Percentiles rank a stretch among this genome's conserved stretches.
These are phyloP conservation scores for Palloptera scutellata DNA, from an alignment of 2,888 invertebrate genomes.

Conservation along the genomic window DNA sequence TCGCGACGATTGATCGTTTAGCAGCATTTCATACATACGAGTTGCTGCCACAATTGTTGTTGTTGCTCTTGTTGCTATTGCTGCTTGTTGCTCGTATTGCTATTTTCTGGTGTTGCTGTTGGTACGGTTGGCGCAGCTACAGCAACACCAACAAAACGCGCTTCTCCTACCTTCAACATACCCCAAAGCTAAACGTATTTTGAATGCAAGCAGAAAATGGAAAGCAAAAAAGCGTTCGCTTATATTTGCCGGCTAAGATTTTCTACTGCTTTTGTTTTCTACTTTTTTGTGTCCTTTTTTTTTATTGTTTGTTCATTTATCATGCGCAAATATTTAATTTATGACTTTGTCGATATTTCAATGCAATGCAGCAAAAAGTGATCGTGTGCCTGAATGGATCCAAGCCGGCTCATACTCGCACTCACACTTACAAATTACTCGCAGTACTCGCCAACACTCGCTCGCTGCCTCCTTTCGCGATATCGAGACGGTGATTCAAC, in stretches of 20 bases:
- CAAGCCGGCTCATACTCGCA: background rate
- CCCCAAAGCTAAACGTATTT: constrained; percentile 32
- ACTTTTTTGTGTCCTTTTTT: constrained; percentile 32
- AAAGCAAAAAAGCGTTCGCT: constrained; percentile 29
- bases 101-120: constrained; percentile 26
- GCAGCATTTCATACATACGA: constrained; percentile 28
- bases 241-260: constrained; percentile 41
- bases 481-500: constrained; percentile 38
- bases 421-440: constrained; percentile 1
- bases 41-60: constrained; percentile 26
- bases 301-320: constrained; percentile 39
- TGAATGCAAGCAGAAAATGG: constrained; percentile 32
- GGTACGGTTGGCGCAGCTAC: constrained; percentile 27
- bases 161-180: background rate
- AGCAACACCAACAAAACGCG: constrained; percentile 32
- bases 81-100: constrained; percentile 2
- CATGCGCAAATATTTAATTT: constrained; percentile 57
- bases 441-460: constrained; percentile 15
- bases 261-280: constrained; percentile 32
- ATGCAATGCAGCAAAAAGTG: constrained; percentile 32
- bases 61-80: background rate
- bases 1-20: constrained; percentile 59
- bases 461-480: background rate
- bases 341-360: constrained; percentile 59
- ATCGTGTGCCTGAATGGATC: constrained; percentile 47